A percentile compares a stretch with the other conserved stretches of the same genome.
Evolutionary conservation across 2,797 vertebrate genomes (phyloP).

Genomic region (Megaceryle alcyon): DNA sequence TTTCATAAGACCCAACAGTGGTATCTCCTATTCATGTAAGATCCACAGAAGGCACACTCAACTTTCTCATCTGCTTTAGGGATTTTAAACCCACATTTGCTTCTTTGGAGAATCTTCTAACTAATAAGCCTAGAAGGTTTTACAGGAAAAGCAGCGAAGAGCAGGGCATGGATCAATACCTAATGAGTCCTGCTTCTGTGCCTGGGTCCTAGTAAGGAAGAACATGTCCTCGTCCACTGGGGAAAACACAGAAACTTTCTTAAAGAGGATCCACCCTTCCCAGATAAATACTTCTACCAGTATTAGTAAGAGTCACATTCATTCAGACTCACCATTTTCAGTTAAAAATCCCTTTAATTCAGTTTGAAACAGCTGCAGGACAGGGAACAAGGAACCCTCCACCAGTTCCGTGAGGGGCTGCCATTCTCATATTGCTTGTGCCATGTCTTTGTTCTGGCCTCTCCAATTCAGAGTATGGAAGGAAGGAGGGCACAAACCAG

Average conservation of each 20-base stretch:
- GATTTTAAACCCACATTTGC: neutral
- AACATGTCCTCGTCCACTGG: rapidly evolving
- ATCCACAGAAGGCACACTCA: neutral
- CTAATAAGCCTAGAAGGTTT: neutral
- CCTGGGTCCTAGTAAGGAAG: neutral
- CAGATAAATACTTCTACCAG: neutral
- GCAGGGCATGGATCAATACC: neutral
- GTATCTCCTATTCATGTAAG: neutral
- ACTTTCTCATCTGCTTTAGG: neutral
- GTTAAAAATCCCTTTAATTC: neutral
- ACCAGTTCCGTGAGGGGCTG: neutral
- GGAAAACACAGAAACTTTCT: neutral
- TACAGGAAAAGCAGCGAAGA: neutral
- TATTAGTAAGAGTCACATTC: neutral
- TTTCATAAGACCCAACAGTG: neutral
- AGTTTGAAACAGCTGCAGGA: neutral
- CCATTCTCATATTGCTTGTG: neutral
- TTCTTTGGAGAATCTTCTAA: neutral
- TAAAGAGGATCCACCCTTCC: neutral
- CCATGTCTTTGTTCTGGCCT: neutral
- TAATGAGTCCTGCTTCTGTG: neutral
- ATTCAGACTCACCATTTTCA: neutral
- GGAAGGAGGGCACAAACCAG: neutral
- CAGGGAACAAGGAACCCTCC: neutral
- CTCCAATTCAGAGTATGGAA: neutral